phyloP scores from a whole-genome alignment of 2,888 invertebrate genomes.

The Zaprionus lineosus region DNA sequence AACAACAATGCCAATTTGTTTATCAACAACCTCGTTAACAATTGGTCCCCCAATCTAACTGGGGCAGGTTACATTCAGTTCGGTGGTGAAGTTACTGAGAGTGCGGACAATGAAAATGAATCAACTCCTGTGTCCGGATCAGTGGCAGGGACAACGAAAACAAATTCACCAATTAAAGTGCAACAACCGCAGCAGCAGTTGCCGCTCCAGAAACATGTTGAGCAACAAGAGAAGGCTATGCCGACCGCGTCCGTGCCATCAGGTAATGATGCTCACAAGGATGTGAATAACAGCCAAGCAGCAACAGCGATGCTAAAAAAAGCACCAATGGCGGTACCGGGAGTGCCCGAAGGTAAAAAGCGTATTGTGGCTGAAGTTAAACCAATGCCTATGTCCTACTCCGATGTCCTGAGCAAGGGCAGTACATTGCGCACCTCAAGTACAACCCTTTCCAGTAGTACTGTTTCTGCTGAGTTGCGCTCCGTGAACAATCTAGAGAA shows the following conservation, averaged over 20 bases:
- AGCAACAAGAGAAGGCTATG: too few species aligned
- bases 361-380: conserved; percentile 93
- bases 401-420: conserved; percentile 90
- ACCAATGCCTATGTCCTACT: conserved; percentile 93
- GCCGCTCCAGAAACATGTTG: conserved; percentile 34
- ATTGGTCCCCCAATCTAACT: conserved; percentile 82
- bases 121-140: conserved; percentile 2
- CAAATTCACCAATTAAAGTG: conserved; percentile 27
- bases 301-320: too few species aligned
- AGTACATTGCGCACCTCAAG: conserved; percentile 44
- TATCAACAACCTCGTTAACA: conserved; percentile 81
- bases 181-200: conserved; percentile 9
- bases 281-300: too few species aligned
- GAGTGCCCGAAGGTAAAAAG: conserved; percentile 77
- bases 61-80: conserved; percentile 81
- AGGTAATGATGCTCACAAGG: too few species aligned
- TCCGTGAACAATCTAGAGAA: conserved; percentile 45
- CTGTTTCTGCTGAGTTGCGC: conserved; percentile 29
- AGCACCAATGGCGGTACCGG: conserved; percentile 37
- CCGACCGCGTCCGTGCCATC: too few species aligned
- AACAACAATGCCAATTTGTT: conserved; percentile 77
- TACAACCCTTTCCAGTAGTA: conserved; percentile 17
- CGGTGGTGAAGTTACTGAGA: conserved; percentile 52
- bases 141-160: conserved; percentile 8
- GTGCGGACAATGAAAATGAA: conserved; percentile 33